These are phyloP conservation scores for Chelon labrosus DNA, from an alignment of 2,797 vertebrate species.

Conservation along the genomic window DNA sequence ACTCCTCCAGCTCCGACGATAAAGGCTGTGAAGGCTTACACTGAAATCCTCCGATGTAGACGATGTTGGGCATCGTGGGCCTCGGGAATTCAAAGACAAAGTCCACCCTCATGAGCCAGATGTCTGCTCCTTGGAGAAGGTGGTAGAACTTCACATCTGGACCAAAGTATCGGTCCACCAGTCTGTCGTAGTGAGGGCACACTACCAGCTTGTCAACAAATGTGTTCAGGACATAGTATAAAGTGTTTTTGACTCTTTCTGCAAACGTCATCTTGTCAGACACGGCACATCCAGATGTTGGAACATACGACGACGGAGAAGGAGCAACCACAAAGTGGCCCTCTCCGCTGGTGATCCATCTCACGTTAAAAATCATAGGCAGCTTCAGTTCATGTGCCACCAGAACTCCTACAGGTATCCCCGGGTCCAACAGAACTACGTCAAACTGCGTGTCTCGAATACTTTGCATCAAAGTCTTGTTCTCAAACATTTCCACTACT, in stretches of 20 bases:
- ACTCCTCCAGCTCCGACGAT: conserved; percentile 79
- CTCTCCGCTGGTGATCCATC: conserved; percentile 81
- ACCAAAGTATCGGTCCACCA: conserved; percentile 76
- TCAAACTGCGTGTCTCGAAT: conserved; percentile 71
- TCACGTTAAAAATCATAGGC: conserved; percentile 77
- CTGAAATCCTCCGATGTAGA: conserved; percentile 86
- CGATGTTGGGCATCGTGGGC: conserved; percentile 85
- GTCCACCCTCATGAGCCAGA: conserved; percentile 86
- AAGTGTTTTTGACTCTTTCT: conserved; percentile 71
- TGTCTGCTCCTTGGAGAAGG: conserved; percentile 77
- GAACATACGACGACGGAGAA: conserved; percentile 81
- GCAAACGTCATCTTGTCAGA: conserved; percentile 76
- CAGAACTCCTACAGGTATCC: conserved; percentile 76
- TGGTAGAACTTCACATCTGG: conserved; percentile 77
- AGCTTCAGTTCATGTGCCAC: conserved; percentile 80
- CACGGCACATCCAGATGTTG: conserved; percentile 41
- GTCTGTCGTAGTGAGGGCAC: conserved; percentile 67
- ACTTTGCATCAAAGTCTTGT: conserved; percentile 74
- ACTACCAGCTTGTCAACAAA: conserved; percentile 65
- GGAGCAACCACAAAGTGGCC: conserved; percentile 79
- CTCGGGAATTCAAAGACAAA: conserved; percentile 87
- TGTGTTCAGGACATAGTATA: conserved; percentile 62
- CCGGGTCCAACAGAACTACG: conserved; percentile 79
- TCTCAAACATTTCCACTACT: conserved; percentile 78
- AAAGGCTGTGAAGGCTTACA: conserved; percentile 78